Percentiles rank a stretch among this genome's conserved stretches.
These are phyloP conservation scores for Apteryx mantelli DNA, from an alignment of 2,113 vertebrate species.

Conservation along the genomic window DNA sequence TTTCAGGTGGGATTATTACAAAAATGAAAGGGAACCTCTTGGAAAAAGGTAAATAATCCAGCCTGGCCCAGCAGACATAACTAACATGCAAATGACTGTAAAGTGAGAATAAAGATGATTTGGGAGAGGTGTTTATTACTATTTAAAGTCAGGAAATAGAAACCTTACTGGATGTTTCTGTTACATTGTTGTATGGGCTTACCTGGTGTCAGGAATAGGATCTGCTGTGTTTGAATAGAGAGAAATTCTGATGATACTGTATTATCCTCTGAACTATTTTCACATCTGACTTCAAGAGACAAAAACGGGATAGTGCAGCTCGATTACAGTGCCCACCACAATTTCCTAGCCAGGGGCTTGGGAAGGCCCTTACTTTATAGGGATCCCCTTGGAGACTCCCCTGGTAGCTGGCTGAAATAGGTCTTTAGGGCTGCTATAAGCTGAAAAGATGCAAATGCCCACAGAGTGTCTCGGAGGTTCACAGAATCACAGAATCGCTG, in stretches of 20 bases:
- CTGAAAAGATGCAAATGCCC: background rate
- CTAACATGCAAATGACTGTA: constrained; percentile 1
- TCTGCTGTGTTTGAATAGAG: background rate
- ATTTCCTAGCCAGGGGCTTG: background rate
- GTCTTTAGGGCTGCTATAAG: background rate
- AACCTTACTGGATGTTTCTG: background rate
- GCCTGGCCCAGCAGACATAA: background rate
- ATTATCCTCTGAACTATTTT: background rate
- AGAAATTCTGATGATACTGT: background rate
- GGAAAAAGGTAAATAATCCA: constrained; percentile 31
- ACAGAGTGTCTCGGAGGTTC: rapidly evolving
- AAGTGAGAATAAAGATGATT: background rate
- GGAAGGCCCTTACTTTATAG: background rate
- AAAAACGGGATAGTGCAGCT: background rate
- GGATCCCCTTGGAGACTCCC: background rate
- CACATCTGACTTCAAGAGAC: background rate
- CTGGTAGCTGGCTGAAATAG: background rate
- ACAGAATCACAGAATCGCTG: too few relatives aligned
- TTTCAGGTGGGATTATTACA: constrained; percentile 28
- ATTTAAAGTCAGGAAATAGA: background rate
- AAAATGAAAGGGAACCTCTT: background rate
- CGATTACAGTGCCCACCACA: background rate
- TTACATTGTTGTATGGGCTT: background rate
- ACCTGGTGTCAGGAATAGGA: background rate
- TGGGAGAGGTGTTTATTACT: background rate